These are phyloP conservation scores for Lerista edwardsae DNA, from an alignment of 2,797 vertebrate genomes.

Conservation along the genomic window DNA sequence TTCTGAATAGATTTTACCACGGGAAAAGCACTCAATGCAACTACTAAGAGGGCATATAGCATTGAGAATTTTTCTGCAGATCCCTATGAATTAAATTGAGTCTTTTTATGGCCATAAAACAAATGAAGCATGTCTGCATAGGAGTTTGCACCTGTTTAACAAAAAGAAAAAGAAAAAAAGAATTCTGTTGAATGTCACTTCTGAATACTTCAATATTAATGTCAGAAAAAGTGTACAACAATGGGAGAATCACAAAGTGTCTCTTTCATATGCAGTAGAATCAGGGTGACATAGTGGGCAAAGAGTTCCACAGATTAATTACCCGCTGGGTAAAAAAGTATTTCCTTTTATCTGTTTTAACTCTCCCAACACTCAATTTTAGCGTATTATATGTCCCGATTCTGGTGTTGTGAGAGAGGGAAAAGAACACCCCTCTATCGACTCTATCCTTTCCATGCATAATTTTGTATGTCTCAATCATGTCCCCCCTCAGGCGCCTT, in stretches of 20 bases:
- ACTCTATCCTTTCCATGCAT: too few relatives aligned
- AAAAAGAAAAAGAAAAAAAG: neutral
- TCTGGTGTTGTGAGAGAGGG: too few relatives aligned
- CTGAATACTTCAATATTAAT: neutral
- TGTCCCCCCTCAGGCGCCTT: too few relatives aligned
- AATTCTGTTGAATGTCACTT: neutral
- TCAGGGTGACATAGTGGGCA: neutral
- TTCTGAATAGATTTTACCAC: conserved; percentile 40
- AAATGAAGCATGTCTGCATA: neutral
- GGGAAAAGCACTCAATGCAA: conserved; percentile 45
- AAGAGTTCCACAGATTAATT: too few relatives aligned
- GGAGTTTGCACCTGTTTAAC: neutral
- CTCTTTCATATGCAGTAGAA: neutral
- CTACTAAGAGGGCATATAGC: conserved; percentile 9
- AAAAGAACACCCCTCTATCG: too few relatives aligned
- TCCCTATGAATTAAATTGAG: neutral
- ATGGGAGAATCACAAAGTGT: neutral
- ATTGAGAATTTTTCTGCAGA: conserved; percentile 55
- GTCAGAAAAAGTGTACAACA: neutral
- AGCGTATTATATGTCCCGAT: too few relatives aligned
- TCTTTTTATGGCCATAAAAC: neutral
- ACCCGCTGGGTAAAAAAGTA: too few relatives aligned
- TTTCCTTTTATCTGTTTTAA: too few relatives aligned
- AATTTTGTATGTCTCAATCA: too few relatives aligned
- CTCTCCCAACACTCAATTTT: too few relatives aligned